Evolutionary conservation across 2,888 invertebrate genomes (phyloP).

Genomic region (Mythimna albipuncta): DNA sequence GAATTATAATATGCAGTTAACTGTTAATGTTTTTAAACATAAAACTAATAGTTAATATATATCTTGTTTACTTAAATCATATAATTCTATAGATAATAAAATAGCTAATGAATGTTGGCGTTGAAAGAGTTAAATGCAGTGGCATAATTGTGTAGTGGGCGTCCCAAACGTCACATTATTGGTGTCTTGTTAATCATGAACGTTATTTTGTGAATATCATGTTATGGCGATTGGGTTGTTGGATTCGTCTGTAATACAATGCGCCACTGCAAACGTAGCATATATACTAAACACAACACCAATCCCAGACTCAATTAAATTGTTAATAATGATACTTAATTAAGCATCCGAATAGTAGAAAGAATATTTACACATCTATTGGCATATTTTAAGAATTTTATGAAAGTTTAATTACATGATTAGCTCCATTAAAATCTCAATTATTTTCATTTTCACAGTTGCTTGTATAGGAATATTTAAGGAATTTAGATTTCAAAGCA

Average conservation of each 20-base stretch:
- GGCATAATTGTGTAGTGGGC: slow-evolving; percentile 27
- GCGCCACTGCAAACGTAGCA: slow-evolving; percentile 34
- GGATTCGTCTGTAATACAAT: slow-evolving; percentile 29
- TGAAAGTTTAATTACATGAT: slow-evolving; percentile 53
- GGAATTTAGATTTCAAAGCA: neutral
- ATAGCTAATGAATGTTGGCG: slow-evolving; percentile 45
- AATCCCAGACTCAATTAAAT: slow-evolving; percentile 38
- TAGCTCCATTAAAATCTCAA: slow-evolving; percentile 43
- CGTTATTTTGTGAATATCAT: slow-evolving; percentile 49
- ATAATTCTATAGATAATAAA: slow-evolving; percentile 58
- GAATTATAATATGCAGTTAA: slow-evolving; percentile 47
- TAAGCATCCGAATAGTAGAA: slow-evolving; percentile 32
- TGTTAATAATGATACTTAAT: slow-evolving; percentile 49
- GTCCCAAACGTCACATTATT: slow-evolving; percentile 29
- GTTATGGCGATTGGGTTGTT: slow-evolving; percentile 41
- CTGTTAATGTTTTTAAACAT: slow-evolving; percentile 42
- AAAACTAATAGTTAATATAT: slow-evolving; percentile 52
- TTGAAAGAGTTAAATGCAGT: slow-evolving; percentile 48
- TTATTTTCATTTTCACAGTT: slow-evolving; percentile 38
- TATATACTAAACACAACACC: slow-evolving; percentile 28
- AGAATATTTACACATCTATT: slow-evolving; percentile 44
- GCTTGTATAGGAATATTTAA: neutral
- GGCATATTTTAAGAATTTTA: slow-evolving; percentile 45
- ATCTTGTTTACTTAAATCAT: slow-evolving; percentile 58
- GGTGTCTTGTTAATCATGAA: slow-evolving; percentile 42